Conservation (phyloP, 2,888 invertebrate species). For the Belgica antarctica region DNA sequence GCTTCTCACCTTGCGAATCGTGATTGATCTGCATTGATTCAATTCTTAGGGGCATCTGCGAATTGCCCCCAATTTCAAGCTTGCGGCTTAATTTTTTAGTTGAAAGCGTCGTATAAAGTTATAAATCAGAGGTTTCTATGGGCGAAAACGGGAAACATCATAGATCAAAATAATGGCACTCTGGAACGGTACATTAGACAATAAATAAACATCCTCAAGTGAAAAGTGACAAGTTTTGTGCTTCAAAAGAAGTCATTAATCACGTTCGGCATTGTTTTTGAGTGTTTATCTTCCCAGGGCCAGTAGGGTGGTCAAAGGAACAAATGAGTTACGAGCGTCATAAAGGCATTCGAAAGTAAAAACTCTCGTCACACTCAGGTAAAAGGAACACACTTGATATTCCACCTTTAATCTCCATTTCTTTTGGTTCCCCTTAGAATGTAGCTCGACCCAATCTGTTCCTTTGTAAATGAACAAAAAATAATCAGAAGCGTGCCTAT, state of each 20-base stretch:
- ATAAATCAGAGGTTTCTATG: slow-evolving; percentile 28
- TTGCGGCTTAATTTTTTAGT: background rate
- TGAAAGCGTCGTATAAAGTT: slow-evolving; percentile 27
- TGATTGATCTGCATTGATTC: slow-evolving; percentile 34
- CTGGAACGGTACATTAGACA: slow-evolving; percentile 38
- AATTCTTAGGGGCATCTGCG: background rate
- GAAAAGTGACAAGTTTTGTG: slow-evolving; percentile 9
- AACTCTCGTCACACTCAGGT: slow-evolving; percentile 23
- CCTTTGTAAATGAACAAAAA: slow-evolving; percentile 41
- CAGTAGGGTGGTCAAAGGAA: slow-evolving; percentile 32
- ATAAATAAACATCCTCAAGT: slow-evolving; percentile 43
- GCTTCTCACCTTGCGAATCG: slow-evolving; percentile 22
- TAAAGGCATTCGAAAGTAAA: background rate
- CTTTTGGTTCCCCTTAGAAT: slow-evolving; percentile 36
- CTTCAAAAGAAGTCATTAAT: slow-evolving; percentile 43
- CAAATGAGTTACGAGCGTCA: background rate
- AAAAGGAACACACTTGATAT: slow-evolving; percentile 28
- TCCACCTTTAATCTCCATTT: too few relatives aligned
- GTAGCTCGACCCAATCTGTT: slow-evolving; percentile 41
- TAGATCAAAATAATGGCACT: slow-evolving; percentile 43
- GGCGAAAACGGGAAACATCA: slow-evolving; percentile 16
- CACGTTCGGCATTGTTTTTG: slow-evolving; percentile 18
- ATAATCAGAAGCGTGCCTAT: slow-evolving; percentile 40
- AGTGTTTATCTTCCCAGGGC: background rate
- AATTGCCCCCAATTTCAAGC: background rate